Conservation (phyloP, 2,113 vertebrate genomes). For the Sclerurus mexicanus region DNA sequence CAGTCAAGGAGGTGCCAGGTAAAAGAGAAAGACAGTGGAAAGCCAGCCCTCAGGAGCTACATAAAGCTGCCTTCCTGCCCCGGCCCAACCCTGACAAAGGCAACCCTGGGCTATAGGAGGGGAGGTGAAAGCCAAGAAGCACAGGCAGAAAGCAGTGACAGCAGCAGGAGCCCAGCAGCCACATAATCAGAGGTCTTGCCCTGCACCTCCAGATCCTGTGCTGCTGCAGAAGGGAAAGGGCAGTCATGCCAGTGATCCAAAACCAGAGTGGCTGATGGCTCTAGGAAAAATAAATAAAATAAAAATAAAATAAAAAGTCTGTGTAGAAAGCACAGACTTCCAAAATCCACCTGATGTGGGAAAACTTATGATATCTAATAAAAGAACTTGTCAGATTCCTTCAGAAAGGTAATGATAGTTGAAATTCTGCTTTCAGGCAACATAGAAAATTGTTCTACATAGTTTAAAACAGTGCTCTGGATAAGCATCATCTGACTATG, state of each 20-base stretch:
- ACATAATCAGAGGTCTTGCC: too few relatives aligned
- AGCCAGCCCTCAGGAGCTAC: neutral
- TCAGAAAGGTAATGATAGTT: neutral
- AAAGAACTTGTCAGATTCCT: neutral
- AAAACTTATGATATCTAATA: neutral
- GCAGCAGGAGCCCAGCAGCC: neutral
- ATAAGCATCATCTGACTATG: neutral
- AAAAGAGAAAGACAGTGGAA: neutral
- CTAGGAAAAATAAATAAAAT: neutral
- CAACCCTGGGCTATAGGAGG: accelerated
- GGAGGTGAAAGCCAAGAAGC: neutral
- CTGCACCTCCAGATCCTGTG: neutral
- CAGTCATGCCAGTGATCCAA: neutral
- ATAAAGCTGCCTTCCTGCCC: neutral
- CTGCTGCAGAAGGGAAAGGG: neutral
- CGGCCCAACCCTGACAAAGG: neutral
- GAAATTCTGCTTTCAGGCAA: neutral
- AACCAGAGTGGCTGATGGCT: neutral
- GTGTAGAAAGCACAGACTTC: neutral
- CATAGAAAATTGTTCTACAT: neutral
- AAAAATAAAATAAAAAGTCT: neutral
- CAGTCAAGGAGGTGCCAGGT: neutral
- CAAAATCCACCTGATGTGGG: neutral
- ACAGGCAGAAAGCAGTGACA: accelerated
- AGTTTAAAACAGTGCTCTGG: neutral